These are phyloP conservation scores for Bagarius yarrelli DNA, from an alignment of 2,113 vertebrate genomes.

Conservation along the genomic window DNA sequence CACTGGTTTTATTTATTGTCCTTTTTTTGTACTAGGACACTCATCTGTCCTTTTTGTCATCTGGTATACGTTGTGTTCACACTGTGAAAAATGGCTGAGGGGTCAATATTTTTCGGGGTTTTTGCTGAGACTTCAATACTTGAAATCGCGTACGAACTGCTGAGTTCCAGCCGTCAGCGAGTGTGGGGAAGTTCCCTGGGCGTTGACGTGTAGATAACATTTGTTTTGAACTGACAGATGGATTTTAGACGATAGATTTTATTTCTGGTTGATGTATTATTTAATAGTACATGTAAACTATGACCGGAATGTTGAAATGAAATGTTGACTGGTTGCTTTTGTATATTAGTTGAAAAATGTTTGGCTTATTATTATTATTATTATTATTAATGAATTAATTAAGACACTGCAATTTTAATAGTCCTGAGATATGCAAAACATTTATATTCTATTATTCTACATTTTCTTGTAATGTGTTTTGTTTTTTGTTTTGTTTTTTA, in stretches of 20 bases:
- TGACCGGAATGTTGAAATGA: conserved; percentile 51
- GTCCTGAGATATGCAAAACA: conserved; percentile 31
- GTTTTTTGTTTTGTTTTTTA: conserved; percentile 43
- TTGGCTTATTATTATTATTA: conserved; percentile 23
- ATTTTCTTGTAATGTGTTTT: conserved; percentile 66
- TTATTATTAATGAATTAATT: conserved; percentile 43
- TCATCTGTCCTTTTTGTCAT: conserved; percentile 39
- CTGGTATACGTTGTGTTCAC: conserved; percentile 50
- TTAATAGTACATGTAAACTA: conserved; percentile 54
- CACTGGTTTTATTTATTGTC: conserved; percentile 47
- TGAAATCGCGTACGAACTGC: conserved; percentile 70
- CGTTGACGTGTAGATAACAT: conserved; percentile 38
- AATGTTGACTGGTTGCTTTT: conserved; percentile 45
- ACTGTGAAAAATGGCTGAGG: conserved; percentile 54
- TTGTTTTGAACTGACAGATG: conserved; percentile 56
- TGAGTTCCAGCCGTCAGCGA: conserved; percentile 58
- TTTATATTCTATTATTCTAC: conserved; percentile 60
- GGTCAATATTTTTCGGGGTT: conserved; percentile 50
- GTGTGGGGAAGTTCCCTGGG: conserved; percentile 52
- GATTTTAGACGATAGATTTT: conserved; percentile 36
- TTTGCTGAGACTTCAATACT: conserved; percentile 67
- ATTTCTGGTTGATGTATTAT: conserved; percentile 48
- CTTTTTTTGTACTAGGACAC: conserved; percentile 45
- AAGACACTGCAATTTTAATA: conserved; percentile 37
- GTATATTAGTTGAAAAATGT: conserved; percentile 53